phyloP scores from a whole-genome alignment of 2,888 invertebrate species.

The Dolichopus griseipennis region DNA sequence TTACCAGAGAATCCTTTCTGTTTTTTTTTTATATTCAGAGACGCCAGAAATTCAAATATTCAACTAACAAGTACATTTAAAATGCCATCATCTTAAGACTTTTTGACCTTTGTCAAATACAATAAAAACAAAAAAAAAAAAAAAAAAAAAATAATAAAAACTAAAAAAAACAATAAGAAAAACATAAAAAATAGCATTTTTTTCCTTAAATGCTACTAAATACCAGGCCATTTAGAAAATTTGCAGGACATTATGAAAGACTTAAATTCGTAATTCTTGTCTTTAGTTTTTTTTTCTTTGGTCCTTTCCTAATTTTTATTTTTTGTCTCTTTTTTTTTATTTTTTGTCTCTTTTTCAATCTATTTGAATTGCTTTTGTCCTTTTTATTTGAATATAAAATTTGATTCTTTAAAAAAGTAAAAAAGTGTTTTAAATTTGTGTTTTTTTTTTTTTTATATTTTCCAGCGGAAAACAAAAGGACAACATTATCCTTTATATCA shows the following conservation, averaged over 20 bases:
- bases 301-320: background rate
- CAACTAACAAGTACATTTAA: background rate
- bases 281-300: background rate
- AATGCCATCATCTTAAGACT: constrained; percentile 1
- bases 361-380: background rate
- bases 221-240: background rate
- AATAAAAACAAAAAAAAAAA: too few relatives aligned
- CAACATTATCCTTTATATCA: background rate
- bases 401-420: too few relatives aligned
- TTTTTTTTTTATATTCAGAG: background rate
- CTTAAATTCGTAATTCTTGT: background rate
- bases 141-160: too few relatives aligned
- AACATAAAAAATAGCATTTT: background rate
- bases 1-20: background rate
- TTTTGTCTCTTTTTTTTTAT: background rate
- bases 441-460: background rate
- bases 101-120: background rate
- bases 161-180: too few relatives aligned
- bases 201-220: background rate
- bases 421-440: too few relatives aligned
- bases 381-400: too few relatives aligned
- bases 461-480: constrained; percentile 14
- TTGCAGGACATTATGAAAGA: constrained; percentile 3
- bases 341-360: background rate
- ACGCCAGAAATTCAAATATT: background rate